Evolutionary conservation across 2,113 vertebrate genomes (phyloP).

Genomic region (Willisornis vidua): DNA sequence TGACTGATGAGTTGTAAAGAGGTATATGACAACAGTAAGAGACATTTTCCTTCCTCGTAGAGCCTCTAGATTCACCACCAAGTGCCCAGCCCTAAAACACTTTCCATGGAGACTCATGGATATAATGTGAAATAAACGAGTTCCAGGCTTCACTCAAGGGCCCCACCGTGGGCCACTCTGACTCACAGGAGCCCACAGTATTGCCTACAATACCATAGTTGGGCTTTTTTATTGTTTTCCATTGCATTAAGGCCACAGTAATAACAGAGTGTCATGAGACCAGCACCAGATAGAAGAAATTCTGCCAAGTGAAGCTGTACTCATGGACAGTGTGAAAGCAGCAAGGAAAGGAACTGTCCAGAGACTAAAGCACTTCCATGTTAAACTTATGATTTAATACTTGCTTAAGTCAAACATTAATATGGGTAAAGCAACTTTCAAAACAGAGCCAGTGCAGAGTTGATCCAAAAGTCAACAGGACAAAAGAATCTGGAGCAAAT

Average conservation of each 20-base stretch:
- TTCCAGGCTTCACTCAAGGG: background rate
- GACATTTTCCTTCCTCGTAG: background rate
- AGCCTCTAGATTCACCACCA: background rate
- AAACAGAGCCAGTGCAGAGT: constrained; percentile 57
- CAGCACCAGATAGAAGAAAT: background rate
- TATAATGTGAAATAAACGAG: background rate
- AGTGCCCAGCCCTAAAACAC: background rate
- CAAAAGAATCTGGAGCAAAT: constrained; percentile 64
- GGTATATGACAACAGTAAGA: background rate
- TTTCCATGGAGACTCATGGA: background rate
- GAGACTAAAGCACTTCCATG: constrained; percentile 44
- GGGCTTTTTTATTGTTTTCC: background rate
- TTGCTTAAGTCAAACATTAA: constrained; percentile 68
- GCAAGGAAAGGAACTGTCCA: constrained; percentile 8
- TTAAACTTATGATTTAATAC: constrained; percentile 52
- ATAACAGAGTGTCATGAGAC: constrained; percentile 20
- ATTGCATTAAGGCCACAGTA: constrained; percentile 2
- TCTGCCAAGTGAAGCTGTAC: constrained; percentile 15
- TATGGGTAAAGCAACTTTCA: constrained; percentile 53
- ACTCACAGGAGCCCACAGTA: background rate
- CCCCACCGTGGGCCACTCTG: background rate
- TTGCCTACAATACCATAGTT: background rate
- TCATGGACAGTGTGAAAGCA: constrained; percentile 11
- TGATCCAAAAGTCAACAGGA: constrained; percentile 74
- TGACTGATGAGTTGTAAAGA: background rate